Evolutionary conservation across 2,888 invertebrate species (phyloP), one percentile per base, ranked within the genome.

Genomic region (Dromius quadrimaculatus): DNA sequence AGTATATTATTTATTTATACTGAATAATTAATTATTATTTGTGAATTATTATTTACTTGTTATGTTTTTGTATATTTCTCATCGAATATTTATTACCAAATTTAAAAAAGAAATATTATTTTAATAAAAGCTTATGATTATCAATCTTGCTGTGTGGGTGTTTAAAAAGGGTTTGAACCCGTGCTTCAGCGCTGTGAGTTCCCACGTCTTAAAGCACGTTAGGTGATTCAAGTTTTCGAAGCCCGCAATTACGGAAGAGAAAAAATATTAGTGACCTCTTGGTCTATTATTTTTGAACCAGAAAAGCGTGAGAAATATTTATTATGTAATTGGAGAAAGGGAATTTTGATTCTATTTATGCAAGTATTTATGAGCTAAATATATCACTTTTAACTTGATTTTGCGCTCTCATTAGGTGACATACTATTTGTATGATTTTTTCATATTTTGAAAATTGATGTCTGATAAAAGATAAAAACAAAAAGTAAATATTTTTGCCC

Each of bases 1-100:
- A n/a, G 15, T 54, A 17, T 28, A 54, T 54, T 54, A 54, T 54
- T 54, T 54, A 54, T 54, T 54, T 54, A 54, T 54, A 22, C 17
- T 54, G 50, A 54, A 54, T 54, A 54, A 54, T 54, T 54, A 54
- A 54, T 28, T 17, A 54, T 54, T 54, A 54, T 54, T 54, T 54
- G 23, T 54, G 50, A 15, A 54, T 28, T 54, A 54, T 54, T 54
- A 54, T 54, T 32, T 15, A 28, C 23, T 28, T 47, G n/a, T 47
- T 47, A 54, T 54, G 50, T 54, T 54, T 54, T 54, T 54, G 28
- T 28, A 28, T 17, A 54, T 54, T 54, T 23, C 13, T 8, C 50
- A 54, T 54, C 28, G 28, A 54, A 28, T 54, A 54, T 54, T 54
- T 47, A 47, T 47, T 19, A 22, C 11, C n/a, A n/a, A n/a, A n/a